A percentile compares a stretch with the other conserved stretches of the same genome.
Evolutionary conservation across 2,888 invertebrate species (phyloP).

Genomic region (Oxystoma pomonae): DNA sequence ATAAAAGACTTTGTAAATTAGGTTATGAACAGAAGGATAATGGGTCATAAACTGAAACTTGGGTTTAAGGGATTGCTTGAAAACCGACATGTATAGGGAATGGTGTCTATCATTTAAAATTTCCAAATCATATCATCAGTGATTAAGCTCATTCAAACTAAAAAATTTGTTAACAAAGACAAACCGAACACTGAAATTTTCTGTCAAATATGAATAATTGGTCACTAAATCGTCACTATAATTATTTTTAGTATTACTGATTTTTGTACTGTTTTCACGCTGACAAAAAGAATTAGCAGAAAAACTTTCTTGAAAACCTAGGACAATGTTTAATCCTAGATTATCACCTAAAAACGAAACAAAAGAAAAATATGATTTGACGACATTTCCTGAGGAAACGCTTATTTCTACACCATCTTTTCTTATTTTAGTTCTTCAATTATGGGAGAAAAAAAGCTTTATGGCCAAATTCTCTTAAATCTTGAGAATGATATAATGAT

Average conservation of each 20-base stretch:
- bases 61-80: background rate
- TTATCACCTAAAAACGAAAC: conserved; percentile 22
- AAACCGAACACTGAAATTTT: background rate
- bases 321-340: conserved; percentile 16
- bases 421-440: conserved; percentile 20
- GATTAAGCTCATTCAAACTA: background rate
- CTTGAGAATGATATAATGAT: conserved; percentile 13
- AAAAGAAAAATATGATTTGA: conserved; percentile 16
- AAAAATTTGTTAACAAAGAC: background rate
- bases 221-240: background rate
- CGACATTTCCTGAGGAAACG: conserved; percentile 4
- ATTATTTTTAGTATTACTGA: conserved; percentile 5
- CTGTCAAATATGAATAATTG: background rate
- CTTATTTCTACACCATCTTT: conserved; percentile 16
- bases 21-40: background rate
- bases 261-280: conserved; percentile 9
- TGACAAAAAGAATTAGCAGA: conserved; percentile 18
- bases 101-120: background rate
- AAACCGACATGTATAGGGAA: background rate
- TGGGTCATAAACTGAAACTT: background rate
- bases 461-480: conserved; percentile 19
- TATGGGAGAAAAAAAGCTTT: conserved; percentile 19
- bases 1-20: background rate
- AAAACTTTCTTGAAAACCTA: conserved; percentile 22
- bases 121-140: background rate